Evolutionary conservation across 1,140 invertebrate genomes (phyloP).

Genomic region (Cotesia chilonis): DNA sequence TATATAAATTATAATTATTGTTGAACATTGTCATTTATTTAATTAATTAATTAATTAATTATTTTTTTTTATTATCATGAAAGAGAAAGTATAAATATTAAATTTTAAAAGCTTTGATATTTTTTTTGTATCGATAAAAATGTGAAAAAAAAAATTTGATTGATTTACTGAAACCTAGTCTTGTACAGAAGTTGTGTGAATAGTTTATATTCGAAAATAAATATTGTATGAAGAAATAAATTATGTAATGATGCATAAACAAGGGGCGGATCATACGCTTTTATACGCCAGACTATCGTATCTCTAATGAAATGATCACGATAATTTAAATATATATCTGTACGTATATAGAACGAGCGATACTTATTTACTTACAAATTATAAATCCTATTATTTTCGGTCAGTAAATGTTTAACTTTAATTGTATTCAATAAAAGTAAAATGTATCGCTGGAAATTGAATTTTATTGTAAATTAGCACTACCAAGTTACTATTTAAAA

Average conservation of each 20-base stretch:
- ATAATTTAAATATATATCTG: slow-evolving; percentile 1
- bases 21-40: slow-evolving; percentile 46
- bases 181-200: slow-evolving; percentile 60
- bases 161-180: slow-evolving; percentile 61
- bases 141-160: slow-evolving; percentile 47
- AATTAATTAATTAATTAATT: slow-evolving; percentile 37
- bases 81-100: slow-evolving; percentile 27
- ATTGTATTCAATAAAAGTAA: neutral
- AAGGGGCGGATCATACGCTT: slow-evolving; percentile 31
- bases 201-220: slow-evolving; percentile 47
- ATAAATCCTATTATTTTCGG: slow-evolving; percentile 12
- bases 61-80: slow-evolving; percentile 42
- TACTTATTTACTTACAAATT: neutral
- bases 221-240: slow-evolving; percentile 33
- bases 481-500: neutral
- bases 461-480: neutral
- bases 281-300: slow-evolving; percentile 27
- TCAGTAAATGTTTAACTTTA: slow-evolving; percentile 20
- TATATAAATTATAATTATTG: slow-evolving; percentile 63
- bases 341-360: neutral
- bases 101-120: slow-evolving; percentile 6
- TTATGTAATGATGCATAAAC: slow-evolving; percentile 17
- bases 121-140: neutral
- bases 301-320: neutral
- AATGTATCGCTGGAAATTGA: neutral